phyloP scores from a whole-genome alignment of 2,888 invertebrate genomes.

The Zaprionus lineosus region DNA sequence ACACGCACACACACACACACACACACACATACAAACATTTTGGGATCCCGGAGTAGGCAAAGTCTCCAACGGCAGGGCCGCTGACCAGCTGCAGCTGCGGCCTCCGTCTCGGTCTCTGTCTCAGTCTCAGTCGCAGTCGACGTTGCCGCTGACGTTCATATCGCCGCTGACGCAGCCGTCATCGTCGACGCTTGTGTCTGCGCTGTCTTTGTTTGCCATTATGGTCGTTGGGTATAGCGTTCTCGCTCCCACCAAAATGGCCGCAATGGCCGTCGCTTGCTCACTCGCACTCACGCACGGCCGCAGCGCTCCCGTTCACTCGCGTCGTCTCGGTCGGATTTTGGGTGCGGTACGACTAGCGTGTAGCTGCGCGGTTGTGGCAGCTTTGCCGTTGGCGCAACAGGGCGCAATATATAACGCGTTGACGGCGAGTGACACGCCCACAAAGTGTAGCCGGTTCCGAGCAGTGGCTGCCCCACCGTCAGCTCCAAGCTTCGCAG shows the following conservation, averaged over 20 bases:
- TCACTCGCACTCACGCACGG: conserved; percentile 29
- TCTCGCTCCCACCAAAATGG: conserved; percentile 80
- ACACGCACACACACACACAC: conserved; percentile 4
- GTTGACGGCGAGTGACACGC: conserved; percentile 53
- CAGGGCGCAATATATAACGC: conserved; percentile 62
- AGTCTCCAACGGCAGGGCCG: conserved; percentile 65
- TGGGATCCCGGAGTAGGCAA: conserved; percentile 31
- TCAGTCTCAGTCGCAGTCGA: conserved; percentile 13
- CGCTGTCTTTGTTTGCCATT: conserved; percentile 16
- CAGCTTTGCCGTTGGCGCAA: conserved; percentile 50
- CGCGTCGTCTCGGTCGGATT: conserved; percentile 19
- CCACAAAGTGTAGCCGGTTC: conserved; percentile 26
- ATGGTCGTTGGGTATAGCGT: conserved; percentile 34
- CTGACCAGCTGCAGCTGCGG: conserved; percentile 60
- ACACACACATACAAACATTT: not conserved
- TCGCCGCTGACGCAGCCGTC: conserved; percentile 14
- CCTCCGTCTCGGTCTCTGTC: conserved; percentile 19
- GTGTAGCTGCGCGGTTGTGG: conserved; percentile 7
- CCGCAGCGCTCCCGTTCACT: conserved; percentile 21
- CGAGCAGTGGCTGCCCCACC: conserved; percentile 30
- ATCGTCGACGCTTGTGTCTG: conserved; percentile 6
- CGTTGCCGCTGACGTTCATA: conserved; percentile 12
- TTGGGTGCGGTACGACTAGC: conserved; percentile 45
- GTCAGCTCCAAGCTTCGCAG: conserved; percentile 38
- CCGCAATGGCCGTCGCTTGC: conserved; percentile 37